These are phyloP conservation scores for Boulengeromyrus knoepffleri DNA, from an alignment of 2,113 vertebrate genomes.

Conservation along the genomic window DNA sequence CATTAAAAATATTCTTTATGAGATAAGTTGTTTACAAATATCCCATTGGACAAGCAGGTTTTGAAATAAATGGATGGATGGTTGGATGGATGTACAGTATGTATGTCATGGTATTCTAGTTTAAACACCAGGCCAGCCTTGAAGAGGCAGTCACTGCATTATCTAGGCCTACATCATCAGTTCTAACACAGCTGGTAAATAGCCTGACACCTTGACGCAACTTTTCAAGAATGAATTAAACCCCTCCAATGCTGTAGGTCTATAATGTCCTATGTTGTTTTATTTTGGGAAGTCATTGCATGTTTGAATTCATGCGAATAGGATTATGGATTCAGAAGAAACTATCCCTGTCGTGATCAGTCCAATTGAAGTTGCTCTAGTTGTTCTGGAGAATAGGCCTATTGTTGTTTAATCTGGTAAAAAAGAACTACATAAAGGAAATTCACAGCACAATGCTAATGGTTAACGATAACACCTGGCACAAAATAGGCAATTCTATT, in stretches of 20 bases:
- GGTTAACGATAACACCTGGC: background rate
- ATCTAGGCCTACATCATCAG: background rate
- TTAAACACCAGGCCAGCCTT: background rate
- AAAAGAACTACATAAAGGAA: background rate
- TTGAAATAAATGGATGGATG: background rate
- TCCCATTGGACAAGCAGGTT: background rate
- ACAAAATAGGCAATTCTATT: background rate
- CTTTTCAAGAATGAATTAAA: background rate
- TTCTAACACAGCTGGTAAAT: background rate
- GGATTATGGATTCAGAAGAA: background rate
- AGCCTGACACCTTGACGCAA: background rate
- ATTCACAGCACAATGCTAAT: background rate
- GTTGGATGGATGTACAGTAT: background rate
- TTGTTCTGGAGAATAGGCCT: background rate
- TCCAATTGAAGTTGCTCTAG: background rate
- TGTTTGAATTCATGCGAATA: background rate
- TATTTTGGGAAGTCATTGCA: background rate
- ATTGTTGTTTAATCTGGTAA: background rate
- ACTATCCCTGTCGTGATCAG: background rate
- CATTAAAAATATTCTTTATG: background rate
- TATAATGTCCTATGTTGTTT: background rate
- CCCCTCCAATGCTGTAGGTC: background rate
- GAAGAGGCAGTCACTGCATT: background rate
- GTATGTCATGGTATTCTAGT: background rate
- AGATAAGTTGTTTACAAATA: background rate